These are phyloP conservation scores for Ameiurus melas DNA, from an alignment of 2,113 vertebrate genomes.

Conservation along the genomic window DNA sequence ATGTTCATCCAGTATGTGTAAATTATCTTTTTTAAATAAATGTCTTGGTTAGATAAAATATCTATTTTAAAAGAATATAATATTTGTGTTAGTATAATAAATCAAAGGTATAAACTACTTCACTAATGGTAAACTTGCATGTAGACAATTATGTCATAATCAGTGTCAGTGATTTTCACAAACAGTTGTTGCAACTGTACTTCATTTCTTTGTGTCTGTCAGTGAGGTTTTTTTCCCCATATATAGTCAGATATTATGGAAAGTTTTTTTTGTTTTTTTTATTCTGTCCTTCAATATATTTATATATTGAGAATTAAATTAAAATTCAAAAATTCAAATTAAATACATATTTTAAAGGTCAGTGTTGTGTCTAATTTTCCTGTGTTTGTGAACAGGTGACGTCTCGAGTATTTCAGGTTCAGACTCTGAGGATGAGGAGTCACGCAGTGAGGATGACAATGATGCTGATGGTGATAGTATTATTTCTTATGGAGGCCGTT, in stretches of 20 bases:
- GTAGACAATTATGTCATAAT: neutral
- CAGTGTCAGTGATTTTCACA: neutral
- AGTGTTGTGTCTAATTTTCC: neutral
- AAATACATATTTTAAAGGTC: neutral
- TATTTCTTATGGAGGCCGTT: conserved; percentile 20
- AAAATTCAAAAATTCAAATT: neutral
- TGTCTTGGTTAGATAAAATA: neutral
- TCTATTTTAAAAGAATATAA: neutral
- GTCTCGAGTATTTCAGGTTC: conserved; percentile 96
- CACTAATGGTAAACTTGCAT: neutral
- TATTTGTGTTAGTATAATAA: neutral
- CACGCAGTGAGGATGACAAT: conserved; percentile 57
- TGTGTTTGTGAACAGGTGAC: conserved; percentile 74
- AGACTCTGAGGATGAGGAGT: conserved; percentile 74
- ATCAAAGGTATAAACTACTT: neutral
- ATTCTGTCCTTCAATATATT: neutral
- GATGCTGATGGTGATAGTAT: neutral
- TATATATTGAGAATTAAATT: neutral
- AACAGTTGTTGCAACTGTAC: neutral
- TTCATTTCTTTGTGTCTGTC: neutral
- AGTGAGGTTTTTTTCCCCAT: neutral
- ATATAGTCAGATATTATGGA: neutral
- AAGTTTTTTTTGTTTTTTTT: neutral
- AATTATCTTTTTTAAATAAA: no score
- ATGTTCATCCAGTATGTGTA: no score